A percentile compares a stretch with the other conserved stretches of the same genome.
Conservation (phyloP, 2,113 vertebrate genomes). For the Phalacrocorax brasilianus region DNA sequence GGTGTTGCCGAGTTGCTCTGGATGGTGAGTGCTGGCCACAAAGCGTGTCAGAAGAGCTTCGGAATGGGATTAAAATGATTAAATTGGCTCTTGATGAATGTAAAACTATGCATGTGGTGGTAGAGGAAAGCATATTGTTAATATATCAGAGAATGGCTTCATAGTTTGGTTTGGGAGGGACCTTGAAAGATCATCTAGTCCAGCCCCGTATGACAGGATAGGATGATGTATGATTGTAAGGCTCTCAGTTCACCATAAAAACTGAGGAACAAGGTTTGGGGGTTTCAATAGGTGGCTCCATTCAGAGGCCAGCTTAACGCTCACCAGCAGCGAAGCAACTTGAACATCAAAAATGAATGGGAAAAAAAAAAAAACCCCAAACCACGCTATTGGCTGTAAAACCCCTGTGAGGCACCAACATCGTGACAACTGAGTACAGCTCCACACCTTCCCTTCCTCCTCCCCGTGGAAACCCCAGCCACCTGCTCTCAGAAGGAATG, state of each 20-base stretch:
- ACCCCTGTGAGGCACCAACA: not conserved
- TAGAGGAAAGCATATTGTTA: not conserved
- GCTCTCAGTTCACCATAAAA: not conserved
- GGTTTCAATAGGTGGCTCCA: not conserved
- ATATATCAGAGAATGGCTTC: not conserved
- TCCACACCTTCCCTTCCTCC: not conserved
- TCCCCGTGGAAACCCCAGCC: not conserved
- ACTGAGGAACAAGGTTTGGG: not conserved
- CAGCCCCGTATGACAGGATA: not conserved
- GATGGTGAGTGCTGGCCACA: not conserved
- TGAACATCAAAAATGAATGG: not conserved
- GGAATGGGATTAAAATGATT: not conserved
- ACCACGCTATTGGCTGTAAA: not conserved
- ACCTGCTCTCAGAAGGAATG: not conserved
- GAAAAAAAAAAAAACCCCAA: too few relatives aligned
- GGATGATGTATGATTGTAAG: not conserved
- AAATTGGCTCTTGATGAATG: not conserved
- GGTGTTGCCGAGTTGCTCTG: not conserved
- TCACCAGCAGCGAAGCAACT: not conserved
- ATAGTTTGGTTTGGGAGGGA: not conserved
- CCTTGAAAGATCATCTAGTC: not conserved
- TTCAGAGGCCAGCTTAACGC: not conserved
- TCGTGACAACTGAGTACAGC: not conserved
- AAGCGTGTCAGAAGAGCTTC: not conserved
- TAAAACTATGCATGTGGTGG: not conserved